These are phyloP conservation scores for Pharmacophagus antenor DNA, from an alignment of 2,888 invertebrate genomes.

Conservation along the genomic window DNA sequence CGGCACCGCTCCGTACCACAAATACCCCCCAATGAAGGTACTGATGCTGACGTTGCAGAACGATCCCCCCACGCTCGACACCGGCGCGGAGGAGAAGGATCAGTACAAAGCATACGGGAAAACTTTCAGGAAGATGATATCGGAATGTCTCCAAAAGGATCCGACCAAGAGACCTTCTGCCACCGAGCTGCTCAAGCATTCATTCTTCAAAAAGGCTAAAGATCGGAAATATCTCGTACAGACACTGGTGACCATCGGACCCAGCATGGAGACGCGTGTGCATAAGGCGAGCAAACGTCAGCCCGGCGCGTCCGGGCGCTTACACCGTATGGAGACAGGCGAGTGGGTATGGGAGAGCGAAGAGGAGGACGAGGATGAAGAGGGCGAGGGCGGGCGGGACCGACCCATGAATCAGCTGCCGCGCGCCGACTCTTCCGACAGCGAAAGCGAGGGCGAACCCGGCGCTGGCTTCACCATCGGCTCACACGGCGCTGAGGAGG, in stretches of 20 bases:
- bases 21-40: conserved; percentile 99
- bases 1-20: conserved; percentile 99
- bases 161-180: conserved; percentile 97
- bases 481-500: conserved; percentile 52
- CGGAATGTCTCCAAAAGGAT: conserved; percentile 98
- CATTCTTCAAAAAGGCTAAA: conserved; percentile 99
- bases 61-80: conserved; percentile 98
- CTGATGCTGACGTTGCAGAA: conserved; percentile 99
- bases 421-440: conserved; percentile 82
- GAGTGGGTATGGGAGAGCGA: conserved; percentile 99
- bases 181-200: conserved; percentile 97
- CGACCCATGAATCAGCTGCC: conserved; percentile 83
- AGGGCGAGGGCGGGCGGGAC: conserved; percentile 76
- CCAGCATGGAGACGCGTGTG: conserved; percentile 94
- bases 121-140: conserved; percentile 98
- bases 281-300: conserved; percentile 92
- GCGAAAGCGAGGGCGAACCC: conserved; percentile 69
- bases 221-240: conserved; percentile 94
- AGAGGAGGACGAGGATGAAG: conserved; percentile 87
- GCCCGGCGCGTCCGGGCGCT: conserved; percentile 91
- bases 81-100: conserved; percentile 97
- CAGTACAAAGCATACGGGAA: conserved; percentile 99
- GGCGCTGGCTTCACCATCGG: conserved; percentile 61
- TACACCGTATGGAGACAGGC: conserved; percentile 96
- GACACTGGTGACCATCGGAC: conserved; percentile 92